Evolutionary conservation across 2,888 invertebrate genomes (phyloP), one percentile per base, ranked within the genome.

Genomic region (Trachelus iudaicus): DNA sequence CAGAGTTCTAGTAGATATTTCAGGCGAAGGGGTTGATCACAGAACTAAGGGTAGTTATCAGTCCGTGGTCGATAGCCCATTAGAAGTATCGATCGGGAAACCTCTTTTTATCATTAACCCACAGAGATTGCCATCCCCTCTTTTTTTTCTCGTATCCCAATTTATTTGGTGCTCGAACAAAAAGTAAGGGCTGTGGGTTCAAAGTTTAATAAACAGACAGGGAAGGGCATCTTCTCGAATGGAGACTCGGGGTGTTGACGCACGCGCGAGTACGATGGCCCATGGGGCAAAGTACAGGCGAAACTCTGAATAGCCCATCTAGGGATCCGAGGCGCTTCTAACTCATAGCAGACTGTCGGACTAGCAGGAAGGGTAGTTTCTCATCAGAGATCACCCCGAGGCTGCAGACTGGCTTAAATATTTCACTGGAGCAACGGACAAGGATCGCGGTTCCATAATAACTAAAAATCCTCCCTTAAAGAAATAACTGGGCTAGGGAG

Each of bases 371-470:
- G 83, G 82, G 82, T 82, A 84, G 83, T 86, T 86, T 88, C 85
- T 88, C 88, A 87, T 88, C 87, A 87, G 85, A 82, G 84, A 87
- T 87, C 84, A 84, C 86, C 87, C 88, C 73, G 80, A 78, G 88
- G 88, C 88, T 85, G 79, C 83, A 85, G 84, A 84, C 85, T 83
- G 83, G 84, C 84, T 87, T 88, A 87, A 89, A 88, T 88, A 88
- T 89, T 88, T 88, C 85, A 85, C 84, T 79, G 81, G 84, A 81
- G 76, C 83, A 83, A 84, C 82, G 83, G 83, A 83, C 85, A 79
- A 77, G 79, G 76, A 81, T 81, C 79, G 69, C 75, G 78, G 56
- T 56, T 56, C 23, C 23, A 9, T 56, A 9, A 23, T 56, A 9
- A 56, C 15, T 15, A 23, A 56, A 23, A 56, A 56, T 23, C 9